Evolutionary conservation across 2,113 vertebrate genomes (phyloP).

Genomic region (Phocoena sinus): DNA sequence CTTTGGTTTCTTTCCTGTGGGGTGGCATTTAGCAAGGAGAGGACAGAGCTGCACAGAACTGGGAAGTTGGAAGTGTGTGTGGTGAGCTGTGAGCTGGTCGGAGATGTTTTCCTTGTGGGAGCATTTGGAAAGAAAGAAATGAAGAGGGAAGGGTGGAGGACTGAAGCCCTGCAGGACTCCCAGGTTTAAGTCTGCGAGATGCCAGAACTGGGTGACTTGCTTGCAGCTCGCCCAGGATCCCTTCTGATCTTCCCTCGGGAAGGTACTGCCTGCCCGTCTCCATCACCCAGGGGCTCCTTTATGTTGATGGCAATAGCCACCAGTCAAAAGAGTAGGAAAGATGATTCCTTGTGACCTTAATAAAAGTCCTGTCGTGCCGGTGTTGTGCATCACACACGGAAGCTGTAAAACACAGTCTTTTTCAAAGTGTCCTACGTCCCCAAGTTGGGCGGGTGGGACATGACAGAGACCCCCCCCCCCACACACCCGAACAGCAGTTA

Average conservation of each 20-base stretch:
- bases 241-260: neutral
- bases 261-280: neutral
- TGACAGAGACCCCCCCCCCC: neutral
- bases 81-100: neutral
- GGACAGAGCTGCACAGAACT: neutral
- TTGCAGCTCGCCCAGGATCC: fast-evolving
- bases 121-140: neutral
- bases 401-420: neutral
- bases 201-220: neutral
- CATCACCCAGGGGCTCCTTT: neutral
- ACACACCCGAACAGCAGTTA: too few species aligned
- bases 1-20: neutral
- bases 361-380: neutral
- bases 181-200: neutral
- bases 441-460: neutral
- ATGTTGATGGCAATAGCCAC: neutral
- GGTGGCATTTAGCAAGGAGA: neutral
- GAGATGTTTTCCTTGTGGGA: neutral
- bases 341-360: neutral
- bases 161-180: neutral
- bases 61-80: neutral
- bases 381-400: neutral
- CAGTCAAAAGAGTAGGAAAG: neutral
- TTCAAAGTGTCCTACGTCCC: neutral
- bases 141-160: neutral